Conservation (phyloP, 2,113 vertebrate species). For the Nyctereutes procyonoides region DNA sequence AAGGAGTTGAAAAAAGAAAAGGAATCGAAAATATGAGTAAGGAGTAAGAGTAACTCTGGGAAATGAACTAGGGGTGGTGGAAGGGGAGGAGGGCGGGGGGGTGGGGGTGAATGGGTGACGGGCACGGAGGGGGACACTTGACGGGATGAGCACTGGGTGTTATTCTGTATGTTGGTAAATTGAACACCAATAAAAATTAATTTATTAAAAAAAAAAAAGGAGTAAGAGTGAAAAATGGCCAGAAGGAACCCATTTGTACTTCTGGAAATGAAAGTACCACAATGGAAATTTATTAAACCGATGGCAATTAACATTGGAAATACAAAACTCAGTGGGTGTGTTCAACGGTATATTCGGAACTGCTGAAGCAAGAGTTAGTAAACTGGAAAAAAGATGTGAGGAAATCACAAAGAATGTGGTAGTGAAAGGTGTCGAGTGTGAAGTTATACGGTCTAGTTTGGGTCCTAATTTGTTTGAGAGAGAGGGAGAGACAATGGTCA, state of each 20-base stretch:
- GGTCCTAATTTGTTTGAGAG: not conserved
- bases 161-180: too few species aligned
- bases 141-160: too few species aligned
- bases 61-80: too few species aligned
- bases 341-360: not conserved
- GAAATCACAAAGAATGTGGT: not conserved
- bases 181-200: too few species aligned
- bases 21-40: not conserved
- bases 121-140: too few species aligned
- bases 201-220: too few species aligned
- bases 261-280: not conserved
- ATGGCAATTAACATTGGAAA: not conserved
- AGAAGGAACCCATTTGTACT: not conserved
- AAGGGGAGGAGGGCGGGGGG: too few species aligned
- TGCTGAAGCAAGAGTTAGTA: not conserved
- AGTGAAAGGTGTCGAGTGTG: not conserved
- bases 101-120: too few species aligned
- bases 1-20: not conserved
- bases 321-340: not conserved
- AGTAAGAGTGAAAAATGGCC: not conserved
- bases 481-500: not conserved
- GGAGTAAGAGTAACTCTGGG: not conserved
- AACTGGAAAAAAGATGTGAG: not conserved
- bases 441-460: not conserved
- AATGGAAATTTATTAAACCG: not conserved